These are phyloP conservation scores for Dromas ardeola DNA, from an alignment of 2,113 vertebrate genomes.

Conservation along the genomic window DNA sequence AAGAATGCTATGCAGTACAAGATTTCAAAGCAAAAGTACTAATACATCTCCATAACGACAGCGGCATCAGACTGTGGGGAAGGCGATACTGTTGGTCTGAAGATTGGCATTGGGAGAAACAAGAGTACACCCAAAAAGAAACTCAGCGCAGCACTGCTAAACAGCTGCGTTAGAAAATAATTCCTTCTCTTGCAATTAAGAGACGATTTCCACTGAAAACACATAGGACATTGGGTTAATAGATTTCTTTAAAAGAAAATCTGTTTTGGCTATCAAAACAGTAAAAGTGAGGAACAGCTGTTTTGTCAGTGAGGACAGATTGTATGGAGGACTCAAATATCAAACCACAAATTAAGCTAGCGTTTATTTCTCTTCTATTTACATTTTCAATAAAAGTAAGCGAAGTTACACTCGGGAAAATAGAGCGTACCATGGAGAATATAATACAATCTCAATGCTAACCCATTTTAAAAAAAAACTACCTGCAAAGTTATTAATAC, in stretches of 20 bases:
- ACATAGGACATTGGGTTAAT: conserved; percentile 77
- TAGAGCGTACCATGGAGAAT: neutral
- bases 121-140: neutral
- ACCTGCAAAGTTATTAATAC: neutral
- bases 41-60: neutral
- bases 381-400: conserved; percentile 78
- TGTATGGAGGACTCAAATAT: conserved; percentile 69
- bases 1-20: neutral
- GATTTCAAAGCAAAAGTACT: neutral
- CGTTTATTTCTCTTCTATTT: conserved; percentile 75
- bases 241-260: conserved; percentile 75
- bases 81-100: neutral
- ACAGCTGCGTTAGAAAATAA: conserved; percentile 68
- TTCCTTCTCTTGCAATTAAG: conserved; percentile 73
- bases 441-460: neutral
- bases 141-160: neutral
- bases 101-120: neutral
- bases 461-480: neutral
- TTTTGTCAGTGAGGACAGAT: conserved; percentile 75
- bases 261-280: conserved; percentile 75
- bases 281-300: conserved; percentile 76
- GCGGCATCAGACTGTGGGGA: neutral
- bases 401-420: conserved; percentile 46
- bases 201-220: conserved; percentile 69
- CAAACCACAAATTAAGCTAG: conserved; percentile 65